A percentile compares a stretch with the other conserved stretches of the same genome.
These are phyloP conservation scores for Netelia fuscicornis DNA, from an alignment of 2,888 invertebrate genomes.

Conservation along the genomic window DNA sequence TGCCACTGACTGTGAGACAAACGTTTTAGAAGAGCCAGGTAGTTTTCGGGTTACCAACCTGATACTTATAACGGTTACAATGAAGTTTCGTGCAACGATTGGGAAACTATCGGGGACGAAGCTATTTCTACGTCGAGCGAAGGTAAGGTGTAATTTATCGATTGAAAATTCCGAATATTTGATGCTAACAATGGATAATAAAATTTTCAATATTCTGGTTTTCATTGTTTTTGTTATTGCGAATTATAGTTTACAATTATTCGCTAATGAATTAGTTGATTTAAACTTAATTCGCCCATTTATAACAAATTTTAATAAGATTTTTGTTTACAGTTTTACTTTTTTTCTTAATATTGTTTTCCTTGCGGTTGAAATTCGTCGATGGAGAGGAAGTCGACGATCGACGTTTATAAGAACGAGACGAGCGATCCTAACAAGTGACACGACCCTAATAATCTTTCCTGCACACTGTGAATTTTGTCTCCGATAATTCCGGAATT, in stretches of 20 bases:
- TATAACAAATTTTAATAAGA: not conserved
- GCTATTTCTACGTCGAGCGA: not conserved
- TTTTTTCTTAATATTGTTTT: not conserved
- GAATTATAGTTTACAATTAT: too few species aligned
- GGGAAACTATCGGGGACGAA: slow-evolving; percentile 30
- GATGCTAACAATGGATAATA: not conserved
- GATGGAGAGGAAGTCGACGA: slow-evolving; percentile 28
- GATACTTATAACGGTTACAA: slow-evolving; percentile 52
- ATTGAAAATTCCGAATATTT: not conserved
- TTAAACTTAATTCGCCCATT: too few species aligned
- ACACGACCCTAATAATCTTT: slow-evolving; percentile 36
- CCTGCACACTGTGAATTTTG: slow-evolving; percentile 32
- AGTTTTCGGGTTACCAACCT: slow-evolving; percentile 70
- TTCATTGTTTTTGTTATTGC: too few species aligned
- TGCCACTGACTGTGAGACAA: not conserved
- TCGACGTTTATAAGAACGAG: slow-evolving; percentile 15
- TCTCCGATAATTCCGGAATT: slow-evolving; percentile 50
- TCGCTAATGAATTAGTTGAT: too few species aligned
- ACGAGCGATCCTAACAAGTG: slow-evolving; percentile 25
- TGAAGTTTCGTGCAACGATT: slow-evolving; percentile 12
- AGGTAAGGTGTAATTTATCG: not conserved
- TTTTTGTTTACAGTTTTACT: not conserved
- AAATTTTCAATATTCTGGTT: not conserved
- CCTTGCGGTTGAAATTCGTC: not conserved
- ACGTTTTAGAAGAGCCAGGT: slow-evolving; percentile 63